These are phyloP conservation scores for Pipistrellus kuhlii DNA, from an alignment of 2,797 vertebrate species.

Conservation along the genomic window DNA sequence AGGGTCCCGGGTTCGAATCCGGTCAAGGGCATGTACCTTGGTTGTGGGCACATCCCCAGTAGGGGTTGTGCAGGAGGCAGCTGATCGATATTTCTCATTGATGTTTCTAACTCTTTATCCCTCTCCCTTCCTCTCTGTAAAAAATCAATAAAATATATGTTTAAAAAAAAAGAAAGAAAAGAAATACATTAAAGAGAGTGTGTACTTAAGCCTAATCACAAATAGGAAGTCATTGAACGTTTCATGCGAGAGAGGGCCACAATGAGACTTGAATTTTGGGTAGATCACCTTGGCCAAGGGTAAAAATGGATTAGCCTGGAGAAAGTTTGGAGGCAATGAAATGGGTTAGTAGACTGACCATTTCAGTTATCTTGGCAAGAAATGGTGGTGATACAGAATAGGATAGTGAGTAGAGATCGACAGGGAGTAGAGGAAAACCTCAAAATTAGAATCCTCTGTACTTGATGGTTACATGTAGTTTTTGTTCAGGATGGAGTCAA, in stretches of 20 bases:
- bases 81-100: too few relatives aligned
- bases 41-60: too few relatives aligned
- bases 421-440: slow-evolving; percentile 29
- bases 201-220: background rate
- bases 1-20: too few relatives aligned
- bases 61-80: too few relatives aligned
- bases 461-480: slow-evolving; percentile 21
- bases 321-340: background rate
- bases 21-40: too few relatives aligned
- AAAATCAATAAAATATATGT: too few relatives aligned
- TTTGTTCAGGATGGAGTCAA: background rate
- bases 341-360: background rate
- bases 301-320: background rate
- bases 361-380: slow-evolving; percentile 32
- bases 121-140: too few relatives aligned
- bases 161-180: too few relatives aligned
- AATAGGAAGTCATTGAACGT: slow-evolving; percentile 24
- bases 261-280: slow-evolving; percentile 22
- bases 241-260: background rate
- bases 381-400: background rate
- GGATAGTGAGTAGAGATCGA: background rate
- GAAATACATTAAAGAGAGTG: background rate
- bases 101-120: too few relatives aligned
- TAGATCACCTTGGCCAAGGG: background rate
- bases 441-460: background rate